Conservation (phyloP, 2,113 vertebrate species). For the Amphiprion ocellaris region DNA sequence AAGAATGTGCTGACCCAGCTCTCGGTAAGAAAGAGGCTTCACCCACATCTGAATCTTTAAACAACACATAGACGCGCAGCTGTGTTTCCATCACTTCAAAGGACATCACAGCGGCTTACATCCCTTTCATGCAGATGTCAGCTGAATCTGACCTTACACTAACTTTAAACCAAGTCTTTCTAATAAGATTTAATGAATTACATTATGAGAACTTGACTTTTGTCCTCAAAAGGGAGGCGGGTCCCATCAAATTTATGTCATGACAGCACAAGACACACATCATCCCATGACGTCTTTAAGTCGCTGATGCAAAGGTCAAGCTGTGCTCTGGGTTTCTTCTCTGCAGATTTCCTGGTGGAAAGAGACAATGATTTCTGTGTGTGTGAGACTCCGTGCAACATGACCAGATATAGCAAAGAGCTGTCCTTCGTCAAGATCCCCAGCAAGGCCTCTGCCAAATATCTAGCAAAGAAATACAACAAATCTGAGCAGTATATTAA, state of each 20-base stretch:
- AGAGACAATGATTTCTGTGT: conserved; percentile 95
- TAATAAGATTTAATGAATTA: background rate
- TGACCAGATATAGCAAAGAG: conserved; percentile 97
- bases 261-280: background rate
- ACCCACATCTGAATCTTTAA: conserved; percentile 29
- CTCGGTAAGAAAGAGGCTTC: conserved; percentile 87
- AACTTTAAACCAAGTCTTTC: background rate
- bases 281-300: conserved; percentile 7
- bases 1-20: conserved; percentile 96
- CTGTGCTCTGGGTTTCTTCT: conserved; percentile 39
- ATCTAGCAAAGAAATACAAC: conserved; percentile 99
- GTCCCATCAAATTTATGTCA: background rate
- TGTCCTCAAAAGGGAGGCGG: background rate
- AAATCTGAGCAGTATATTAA: conserved; percentile 98
- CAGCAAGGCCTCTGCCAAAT: conserved; percentile 98
- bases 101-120: background rate
- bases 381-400: conserved; percentile 97
- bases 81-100: conserved; percentile 8
- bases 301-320: conserved; percentile 39
- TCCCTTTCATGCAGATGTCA: conserved; percentile 7
- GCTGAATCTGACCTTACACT: background rate
- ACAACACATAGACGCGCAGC: conserved; percentile 15
- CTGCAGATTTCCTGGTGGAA: conserved; percentile 95
- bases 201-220: background rate
- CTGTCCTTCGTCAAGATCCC: conserved; percentile 99